Base-by-base conservation (phyloP, 2,797 vertebrate species). In the Sciurus carolinensis region DNA sequence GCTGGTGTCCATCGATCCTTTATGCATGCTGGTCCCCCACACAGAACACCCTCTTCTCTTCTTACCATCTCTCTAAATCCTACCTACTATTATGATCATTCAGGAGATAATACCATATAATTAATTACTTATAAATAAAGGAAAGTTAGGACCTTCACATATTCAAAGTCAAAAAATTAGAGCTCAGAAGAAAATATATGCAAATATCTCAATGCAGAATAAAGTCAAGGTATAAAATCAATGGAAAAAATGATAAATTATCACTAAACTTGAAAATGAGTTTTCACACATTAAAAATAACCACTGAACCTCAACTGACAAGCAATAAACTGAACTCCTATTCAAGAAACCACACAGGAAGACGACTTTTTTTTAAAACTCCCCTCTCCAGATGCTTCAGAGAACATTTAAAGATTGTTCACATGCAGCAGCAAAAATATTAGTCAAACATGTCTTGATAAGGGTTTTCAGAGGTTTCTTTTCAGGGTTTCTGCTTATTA, bases 121-220 rank as follows among this genome's bases (percentile, higher is more conserved):
- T 72, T 59, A 76, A 44, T 76, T 84, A 59, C 22, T 83, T 54
- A 6, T 24, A 84, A 75, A 91, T 52, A 71, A 86, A 92, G 17
- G 15, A 81, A 93, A 94, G 71, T 59, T 57, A 75, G 42, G 79
- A 20, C 2, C 10, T 10, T 82, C 57, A 82, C 36, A 69, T 24
- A 81, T 73, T 12, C 39, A 59, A 81, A 95, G 93, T 42, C 36
- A 64, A 84, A 90, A 92, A 94, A 75, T 59, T 75, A 47, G 77
- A 92, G 84, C 57, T 54, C 24, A 94, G 14, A 85, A 30, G 10
- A 94, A 94, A 91, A 84, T 14, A 84, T 18, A 69, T 57, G 28
- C 54, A 94, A 93, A 88, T 52, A 93, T 64, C 5, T 84, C 24
- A 94, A 89, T n/a, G n/a, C n/a, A 89, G 24, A 90, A 72, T 83